Conservation (phyloP, 1,140 invertebrate genomes). For the Trichogramma pretiosum region DNA sequence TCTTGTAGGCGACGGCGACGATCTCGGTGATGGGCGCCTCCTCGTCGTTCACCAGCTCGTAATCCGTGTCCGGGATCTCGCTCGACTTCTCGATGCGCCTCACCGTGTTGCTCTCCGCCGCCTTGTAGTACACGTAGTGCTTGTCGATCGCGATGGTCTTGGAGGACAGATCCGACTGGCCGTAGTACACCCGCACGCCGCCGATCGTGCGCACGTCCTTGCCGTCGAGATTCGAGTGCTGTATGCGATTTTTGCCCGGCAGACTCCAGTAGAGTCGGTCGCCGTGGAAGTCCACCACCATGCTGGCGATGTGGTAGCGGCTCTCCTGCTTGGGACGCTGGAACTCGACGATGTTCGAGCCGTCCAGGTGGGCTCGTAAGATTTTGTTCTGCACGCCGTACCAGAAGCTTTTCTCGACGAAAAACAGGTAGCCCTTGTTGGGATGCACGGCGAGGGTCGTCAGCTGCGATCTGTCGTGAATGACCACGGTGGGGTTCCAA, state of each 20-base stretch:
- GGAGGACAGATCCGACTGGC: slow-evolving; percentile 9
- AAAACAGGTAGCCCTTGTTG: slow-evolving; percentile 14
- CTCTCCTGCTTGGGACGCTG: neutral
- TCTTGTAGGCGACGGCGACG: slow-evolving; percentile 2
- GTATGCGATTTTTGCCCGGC: slow-evolving; percentile 7
- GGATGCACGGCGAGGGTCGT: slow-evolving; percentile 11
- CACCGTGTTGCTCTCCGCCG: neutral
- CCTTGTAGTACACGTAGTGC: slow-evolving; percentile 11
- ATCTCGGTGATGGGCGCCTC: slow-evolving; percentile 12
- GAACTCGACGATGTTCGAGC: slow-evolving; percentile 1
- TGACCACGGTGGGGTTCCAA: slow-evolving; percentile 9
- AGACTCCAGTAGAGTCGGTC: slow-evolving; percentile 14
- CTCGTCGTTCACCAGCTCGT: slow-evolving; percentile 6
- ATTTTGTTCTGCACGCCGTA: slow-evolving; percentile 12
- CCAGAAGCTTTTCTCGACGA: slow-evolving; percentile 12
- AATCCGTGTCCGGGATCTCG: slow-evolving; percentile 3
- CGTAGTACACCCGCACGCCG: slow-evolving; percentile 6
- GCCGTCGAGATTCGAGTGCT: slow-evolving; percentile 10
- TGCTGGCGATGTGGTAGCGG: slow-evolving; percentile 8
- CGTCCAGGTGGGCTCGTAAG: slow-evolving; percentile 9
- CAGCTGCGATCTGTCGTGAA: slow-evolving; percentile 8
- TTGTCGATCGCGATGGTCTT: slow-evolving; percentile 2
- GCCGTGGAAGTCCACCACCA: slow-evolving; percentile 5
- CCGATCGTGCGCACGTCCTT: slow-evolving; percentile 4
- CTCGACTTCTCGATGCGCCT: slow-evolving; percentile 7